Evolutionary conservation across 2,797 vertebrate species (phyloP), one percentile per base, ranked within the genome.

Genomic region (Lutjanus argentimaculatus): DNA sequence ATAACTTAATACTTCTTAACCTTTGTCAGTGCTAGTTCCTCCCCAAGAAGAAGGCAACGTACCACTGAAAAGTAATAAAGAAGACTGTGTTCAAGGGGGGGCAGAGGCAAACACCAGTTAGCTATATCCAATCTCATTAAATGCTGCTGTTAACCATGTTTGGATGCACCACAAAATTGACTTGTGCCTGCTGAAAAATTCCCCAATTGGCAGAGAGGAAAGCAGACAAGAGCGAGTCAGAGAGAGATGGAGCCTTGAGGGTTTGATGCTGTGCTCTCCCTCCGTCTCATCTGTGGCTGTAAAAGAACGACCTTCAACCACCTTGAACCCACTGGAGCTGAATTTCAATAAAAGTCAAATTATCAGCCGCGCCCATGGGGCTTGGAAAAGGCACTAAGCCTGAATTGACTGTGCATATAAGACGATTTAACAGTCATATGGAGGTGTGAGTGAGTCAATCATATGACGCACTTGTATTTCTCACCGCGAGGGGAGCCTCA

Each of bases 341-440:
- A 83, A 94, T 94, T 94, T 94, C 93, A 95, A 95, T 94, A 94
- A 95, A 94, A 95, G 92, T 91, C 88, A 92, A 93, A 95, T 95
- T 92, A 95, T 93, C 90, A 67, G 88, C 75, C 21, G 11, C 52
- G 61, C 92, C 91, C 89, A 83, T 78, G 80, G 90, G 91, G 89
- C 85, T 79, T 25, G 57, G 83, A 72, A 49, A 71, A 87, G 88
- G 74, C 86, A 68, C 81, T 83, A 79, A 89, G 87, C 76, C 77
- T 56, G 90, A 89, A 93, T 82, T 70, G 88, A 89, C 92, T 89
- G 91, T 71, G 85, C 87, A 72, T 77, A 83, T 79, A 88, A 89
- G 91, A 83, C 80, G 74, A 91, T 92, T 93, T 95, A 92, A 90
- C 90, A 92, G 92, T 91, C 91, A 85, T 88, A 92, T 46, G 81